Base-by-base conservation (phyloP, 2,888 invertebrate genomes). In the Psylliodes chrysocephalus region DNA sequence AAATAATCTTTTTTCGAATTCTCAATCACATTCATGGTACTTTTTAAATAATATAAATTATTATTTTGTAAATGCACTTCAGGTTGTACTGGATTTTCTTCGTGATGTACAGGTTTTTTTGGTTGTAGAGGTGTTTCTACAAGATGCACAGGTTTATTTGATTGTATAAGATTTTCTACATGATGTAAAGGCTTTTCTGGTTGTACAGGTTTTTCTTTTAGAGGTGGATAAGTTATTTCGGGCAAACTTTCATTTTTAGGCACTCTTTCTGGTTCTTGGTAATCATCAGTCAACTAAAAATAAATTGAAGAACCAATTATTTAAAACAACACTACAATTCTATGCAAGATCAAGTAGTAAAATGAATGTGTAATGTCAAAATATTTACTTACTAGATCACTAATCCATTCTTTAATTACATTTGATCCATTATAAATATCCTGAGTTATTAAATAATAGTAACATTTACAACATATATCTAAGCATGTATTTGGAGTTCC, bases 1-100 rank as follows among this genome's bases (percentile, higher is more conserved):
- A 76, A 76, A 51, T 77, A 75, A 5, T 30, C 3, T 25, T 38
- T 51, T 40, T 66, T 60, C 49, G 62, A 53, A 33, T 64, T 67
- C 49, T 67, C 63, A 15, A 61, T 67, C 14, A 47, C 62, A 28
- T 66, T 64, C 15, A 65, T 65, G n/a, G 49, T 59, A 19, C 55
- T 64, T 30, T 54, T 64, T n/a, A 62, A 54, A 67, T 54, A 44
- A 33, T 59, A 52, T 12, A 59, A 49, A 33, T 60, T 47, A 40
- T 65, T 66, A 61, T 60, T 61, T 49, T 55, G 49, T 10, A 63
- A 55, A 22, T 54, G 15, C 12, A 14, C 40, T 15, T 60, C 51
- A 46, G 38, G 38, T 47, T 47, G 15, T 38, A 17, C 12, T 15
- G 35, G 18, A 15, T 30, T 17, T 22, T 40, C n/a, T n/a, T n/a